phyloP scores from a whole-genome alignment of 2,113 vertebrate species.

The Lampris megalopsis region DNA sequence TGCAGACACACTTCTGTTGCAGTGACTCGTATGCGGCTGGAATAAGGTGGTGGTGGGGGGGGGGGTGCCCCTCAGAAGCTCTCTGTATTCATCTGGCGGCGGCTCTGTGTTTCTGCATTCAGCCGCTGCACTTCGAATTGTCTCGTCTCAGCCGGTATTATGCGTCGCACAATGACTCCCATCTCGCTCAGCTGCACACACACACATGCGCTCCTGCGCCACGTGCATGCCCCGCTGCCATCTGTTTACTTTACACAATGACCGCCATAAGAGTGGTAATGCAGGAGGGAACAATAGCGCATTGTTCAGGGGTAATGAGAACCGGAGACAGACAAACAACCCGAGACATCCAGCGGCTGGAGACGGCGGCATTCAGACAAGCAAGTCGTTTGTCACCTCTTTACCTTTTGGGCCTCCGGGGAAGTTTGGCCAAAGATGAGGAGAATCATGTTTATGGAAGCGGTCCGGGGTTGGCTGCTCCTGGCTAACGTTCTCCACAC shows the following conservation, averaged over 20 bases:
- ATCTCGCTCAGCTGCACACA: constrained; percentile 34
- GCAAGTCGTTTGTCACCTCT: constrained; percentile 71
- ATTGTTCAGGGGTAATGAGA: constrained; percentile 71
- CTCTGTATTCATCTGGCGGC: constrained; percentile 70
- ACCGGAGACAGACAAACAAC: constrained; percentile 54
- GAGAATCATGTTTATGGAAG: constrained; percentile 67
- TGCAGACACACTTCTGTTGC: constrained; percentile 54
- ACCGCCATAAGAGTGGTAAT: constrained; percentile 51
- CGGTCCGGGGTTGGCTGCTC: constrained; percentile 44
- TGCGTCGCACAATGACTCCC: constrained; percentile 48
- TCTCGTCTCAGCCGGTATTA: constrained; percentile 51
- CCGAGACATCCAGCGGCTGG: constrained; percentile 38
- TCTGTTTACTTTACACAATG: constrained; percentile 65
- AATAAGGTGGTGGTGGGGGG: constrained; percentile 29
- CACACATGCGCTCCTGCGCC: not conserved
- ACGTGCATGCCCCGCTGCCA: constrained; percentile 33
- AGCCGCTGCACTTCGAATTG: constrained; percentile 62
- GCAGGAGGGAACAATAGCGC: constrained; percentile 56
- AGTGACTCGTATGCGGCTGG: constrained; percentile 70
- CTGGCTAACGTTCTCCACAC: constrained; percentile 6
- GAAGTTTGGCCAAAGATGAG: constrained; percentile 53
- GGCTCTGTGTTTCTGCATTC: constrained; percentile 57
- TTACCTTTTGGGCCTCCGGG: constrained; percentile 47
- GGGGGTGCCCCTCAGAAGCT: constrained; percentile 62
- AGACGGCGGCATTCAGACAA: constrained; percentile 52